Percentiles rank a stretch among this genome's conserved stretches.
Conservation (phyloP, 2,113 vertebrate species). For the Gymnogyps californianus region DNA sequence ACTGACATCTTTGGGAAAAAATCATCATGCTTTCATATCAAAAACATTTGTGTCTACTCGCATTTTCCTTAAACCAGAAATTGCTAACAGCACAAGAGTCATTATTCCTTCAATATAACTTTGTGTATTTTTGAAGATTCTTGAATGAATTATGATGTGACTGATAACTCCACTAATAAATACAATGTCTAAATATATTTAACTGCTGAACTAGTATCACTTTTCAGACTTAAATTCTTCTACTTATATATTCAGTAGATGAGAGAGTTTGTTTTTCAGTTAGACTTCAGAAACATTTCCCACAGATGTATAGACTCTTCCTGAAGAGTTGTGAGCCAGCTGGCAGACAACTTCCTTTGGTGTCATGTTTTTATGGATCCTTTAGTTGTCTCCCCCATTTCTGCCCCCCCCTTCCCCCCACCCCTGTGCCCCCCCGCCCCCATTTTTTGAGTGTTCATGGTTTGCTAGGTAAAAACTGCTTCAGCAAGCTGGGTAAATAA, state of each 20-base stretch:
- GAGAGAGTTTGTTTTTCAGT: neutral
- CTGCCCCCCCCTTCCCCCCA: too few species aligned
- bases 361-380: neutral
- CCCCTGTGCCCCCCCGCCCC: too few species aligned
- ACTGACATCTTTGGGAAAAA: neutral
- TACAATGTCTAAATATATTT: neutral
- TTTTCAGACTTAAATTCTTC: neutral
- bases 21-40: neutral
- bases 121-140: neutral
- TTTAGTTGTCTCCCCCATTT: neutral
- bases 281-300: neutral
- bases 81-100: neutral
- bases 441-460: neutral
- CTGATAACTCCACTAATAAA: neutral
- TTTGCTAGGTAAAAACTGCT: neutral
- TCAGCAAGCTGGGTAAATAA: neutral
- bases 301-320: neutral
- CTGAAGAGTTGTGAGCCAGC: neutral
- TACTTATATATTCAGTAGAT: neutral
- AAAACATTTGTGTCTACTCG: neutral
- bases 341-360: neutral
- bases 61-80: neutral
- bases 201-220: neutral
- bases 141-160: neutral
- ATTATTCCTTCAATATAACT: neutral